Percentiles rank a stretch among this genome's conserved stretches.
Conservation (phyloP, 2,113 vertebrate species). For the Nothobranchius kuhntae region DNA sequence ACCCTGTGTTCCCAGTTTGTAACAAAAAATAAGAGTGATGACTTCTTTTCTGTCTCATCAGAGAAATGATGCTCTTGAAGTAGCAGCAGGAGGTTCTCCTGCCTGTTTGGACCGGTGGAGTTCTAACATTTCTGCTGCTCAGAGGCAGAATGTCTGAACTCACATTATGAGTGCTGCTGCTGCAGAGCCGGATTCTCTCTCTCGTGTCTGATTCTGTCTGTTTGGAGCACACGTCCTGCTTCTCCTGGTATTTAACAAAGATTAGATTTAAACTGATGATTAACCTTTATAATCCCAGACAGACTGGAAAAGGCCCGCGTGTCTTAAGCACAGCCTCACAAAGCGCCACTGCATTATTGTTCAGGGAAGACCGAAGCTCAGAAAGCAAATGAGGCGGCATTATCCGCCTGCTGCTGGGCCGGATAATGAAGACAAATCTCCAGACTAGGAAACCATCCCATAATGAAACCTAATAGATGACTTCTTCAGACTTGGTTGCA, state of each 20-base stretch:
- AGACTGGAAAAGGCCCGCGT: slow-evolving; percentile 67
- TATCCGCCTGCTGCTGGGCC: slow-evolving; percentile 65
- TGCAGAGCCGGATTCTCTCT: slow-evolving; percentile 44
- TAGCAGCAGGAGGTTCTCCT: too few species aligned
- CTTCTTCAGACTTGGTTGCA: slow-evolving; percentile 39
- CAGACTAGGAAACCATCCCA: slow-evolving; percentile 65
- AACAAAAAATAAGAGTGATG: too few species aligned
- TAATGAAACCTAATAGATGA: slow-evolving; percentile 66
- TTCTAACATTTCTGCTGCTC: too few species aligned
- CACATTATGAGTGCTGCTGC: too few species aligned
- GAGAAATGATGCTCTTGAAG: too few species aligned
- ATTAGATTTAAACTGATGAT: slow-evolving; percentile 82
- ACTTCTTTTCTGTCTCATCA: too few species aligned
- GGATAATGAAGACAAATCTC: slow-evolving; percentile 77
- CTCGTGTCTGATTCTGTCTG: slow-evolving; percentile 67
- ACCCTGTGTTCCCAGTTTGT: too few species aligned
- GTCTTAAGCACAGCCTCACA: slow-evolving; percentile 58
- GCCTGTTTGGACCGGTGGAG: too few species aligned
- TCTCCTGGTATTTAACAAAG: slow-evolving; percentile 78
- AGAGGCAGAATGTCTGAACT: too few species aligned
- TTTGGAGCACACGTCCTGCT: slow-evolving; percentile 50
- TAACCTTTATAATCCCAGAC: slow-evolving; percentile 78
- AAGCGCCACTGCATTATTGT: slow-evolving; percentile 65
- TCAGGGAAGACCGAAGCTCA: slow-evolving; percentile 59
- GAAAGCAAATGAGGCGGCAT: slow-evolving; percentile 75